Evolutionary conservation across 1,140 invertebrate species (phyloP), one percentile per base, ranked within the genome.

Genomic region (Chironomus striatipennis): DNA sequence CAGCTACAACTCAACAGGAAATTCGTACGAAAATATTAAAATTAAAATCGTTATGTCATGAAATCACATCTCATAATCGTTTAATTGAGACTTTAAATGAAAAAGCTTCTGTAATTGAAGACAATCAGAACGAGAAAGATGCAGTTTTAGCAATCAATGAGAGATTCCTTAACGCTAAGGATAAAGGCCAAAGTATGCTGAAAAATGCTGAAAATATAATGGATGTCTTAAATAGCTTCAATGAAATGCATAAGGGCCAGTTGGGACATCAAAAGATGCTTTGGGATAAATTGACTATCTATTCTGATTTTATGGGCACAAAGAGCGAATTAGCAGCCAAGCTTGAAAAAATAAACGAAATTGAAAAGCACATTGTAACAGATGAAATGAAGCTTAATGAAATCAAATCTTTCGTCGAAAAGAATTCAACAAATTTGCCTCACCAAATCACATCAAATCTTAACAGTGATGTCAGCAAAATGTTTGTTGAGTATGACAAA

Each of bases 51-150:
- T 85, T 90, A 64, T 86, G 94, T 34, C 95, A 97, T 85, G 96
- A 98, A 84, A 94, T 96, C 15, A 83, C 90, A 20, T 91, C 93
- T 0, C 93, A 98, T 79, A 96, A 96, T 81, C 85, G 95, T 75
- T 88, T 95, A 24, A 90, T 98, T 72, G 96, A 97, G 83, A 90
- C 90, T 1, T 88, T 96, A 1, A 90, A 91, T 7, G 94, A 97
- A 80, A 97, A 96, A 84, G 93, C 93, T 0, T 83, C 80, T 67
- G 81, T 86, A 65, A 86, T 84, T 74, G 87, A 86, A 64, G 87
- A 87, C 15, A 80, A 85, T n/a, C 65, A 15, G 18, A 88, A 90
- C 80, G 85, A 86, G 42, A 85, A 88, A 74, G 85, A 83, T 47
- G 87, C 90, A 78, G 86, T 93, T 74, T 86, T 88, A 74, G 85